phyloP scores from a whole-genome alignment of 2,113 vertebrate species.

The Otocyon megalotis region DNA sequence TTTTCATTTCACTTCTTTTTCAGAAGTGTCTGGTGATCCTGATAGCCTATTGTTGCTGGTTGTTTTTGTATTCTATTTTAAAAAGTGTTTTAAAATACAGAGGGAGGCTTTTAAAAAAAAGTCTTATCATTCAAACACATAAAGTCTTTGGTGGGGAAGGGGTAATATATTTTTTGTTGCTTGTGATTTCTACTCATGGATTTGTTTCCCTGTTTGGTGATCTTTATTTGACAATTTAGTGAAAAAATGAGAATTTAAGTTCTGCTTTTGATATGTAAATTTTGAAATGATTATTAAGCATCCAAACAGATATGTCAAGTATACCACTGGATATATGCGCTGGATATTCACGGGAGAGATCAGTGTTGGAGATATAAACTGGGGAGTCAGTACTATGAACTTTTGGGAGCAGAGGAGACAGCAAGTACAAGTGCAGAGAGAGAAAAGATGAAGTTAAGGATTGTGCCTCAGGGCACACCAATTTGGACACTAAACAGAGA shows the following conservation, averaged over 20 bases:
- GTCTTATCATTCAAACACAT: not conserved
- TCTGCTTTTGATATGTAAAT: not conserved
- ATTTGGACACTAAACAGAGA: not conserved
- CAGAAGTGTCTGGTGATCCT: not conserved
- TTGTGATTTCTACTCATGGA: conserved; percentile 8
- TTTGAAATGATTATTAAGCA: conserved; percentile 22
- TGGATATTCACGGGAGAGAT: not conserved
- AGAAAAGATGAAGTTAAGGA: not conserved
- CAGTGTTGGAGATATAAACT: not conserved
- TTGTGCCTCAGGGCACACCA: not conserved
- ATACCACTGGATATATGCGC: not conserved
- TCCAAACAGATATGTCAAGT: not conserved
- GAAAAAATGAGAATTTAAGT: not conserved
- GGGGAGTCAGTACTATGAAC: not conserved
- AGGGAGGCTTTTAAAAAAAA: not conserved
- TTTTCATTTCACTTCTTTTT: not conserved
- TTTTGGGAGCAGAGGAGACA: not conserved
- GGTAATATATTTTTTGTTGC: not conserved
- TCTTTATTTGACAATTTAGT: not conserved
- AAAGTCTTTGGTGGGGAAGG: not conserved
- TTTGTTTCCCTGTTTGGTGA: not conserved
- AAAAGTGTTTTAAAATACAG: not conserved
- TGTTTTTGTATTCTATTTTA: conserved; percentile 35
- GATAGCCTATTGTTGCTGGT: not conserved
- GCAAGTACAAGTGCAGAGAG: not conserved